Percentiles rank a stretch among this genome's conserved stretches.
Conservation (phyloP, 64 coral and sea anemone species). For the Platygyra sinensis region DNA sequence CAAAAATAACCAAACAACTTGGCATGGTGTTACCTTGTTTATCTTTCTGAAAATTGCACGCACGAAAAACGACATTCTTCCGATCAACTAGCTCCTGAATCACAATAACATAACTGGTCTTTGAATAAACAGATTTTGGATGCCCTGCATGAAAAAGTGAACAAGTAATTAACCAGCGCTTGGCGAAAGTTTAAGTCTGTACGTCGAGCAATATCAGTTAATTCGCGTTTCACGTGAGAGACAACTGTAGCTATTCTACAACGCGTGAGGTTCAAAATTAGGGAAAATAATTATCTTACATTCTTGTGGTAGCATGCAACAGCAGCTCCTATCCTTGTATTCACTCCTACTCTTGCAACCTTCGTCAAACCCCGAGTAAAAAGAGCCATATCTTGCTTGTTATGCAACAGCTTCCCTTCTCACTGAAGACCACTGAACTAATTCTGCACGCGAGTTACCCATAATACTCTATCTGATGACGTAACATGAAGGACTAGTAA, state of each 20-base stretch:
- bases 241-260: not conserved
- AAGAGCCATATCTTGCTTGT: not conserved
- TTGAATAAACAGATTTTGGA: not conserved
- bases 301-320: conserved; percentile 80
- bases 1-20: not conserved
- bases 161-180: not conserved
- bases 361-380: conserved; percentile 41
- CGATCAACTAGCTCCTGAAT: not conserved
- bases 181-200: not conserved
- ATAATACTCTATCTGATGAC: not conserved
- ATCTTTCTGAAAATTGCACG: no score
- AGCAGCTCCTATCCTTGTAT: conserved; percentile 18
- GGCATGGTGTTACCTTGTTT: not conserved
- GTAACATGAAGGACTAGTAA: no score
- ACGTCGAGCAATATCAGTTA: not conserved
- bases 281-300: conserved; percentile 39
- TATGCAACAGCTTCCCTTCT: not conserved
- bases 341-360: conserved; percentile 35
- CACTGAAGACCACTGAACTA: not conserved
- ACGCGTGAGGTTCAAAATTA: not conserved
- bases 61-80: not conserved
- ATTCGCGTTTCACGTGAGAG: not conserved
- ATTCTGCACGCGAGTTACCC: not conserved
- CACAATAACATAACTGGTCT: not conserved
- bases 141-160: not conserved